These are phyloP conservation scores for Intoshia linei DNA, from an alignment of 1,140 invertebrate genomes.

Conservation along the genomic window DNA sequence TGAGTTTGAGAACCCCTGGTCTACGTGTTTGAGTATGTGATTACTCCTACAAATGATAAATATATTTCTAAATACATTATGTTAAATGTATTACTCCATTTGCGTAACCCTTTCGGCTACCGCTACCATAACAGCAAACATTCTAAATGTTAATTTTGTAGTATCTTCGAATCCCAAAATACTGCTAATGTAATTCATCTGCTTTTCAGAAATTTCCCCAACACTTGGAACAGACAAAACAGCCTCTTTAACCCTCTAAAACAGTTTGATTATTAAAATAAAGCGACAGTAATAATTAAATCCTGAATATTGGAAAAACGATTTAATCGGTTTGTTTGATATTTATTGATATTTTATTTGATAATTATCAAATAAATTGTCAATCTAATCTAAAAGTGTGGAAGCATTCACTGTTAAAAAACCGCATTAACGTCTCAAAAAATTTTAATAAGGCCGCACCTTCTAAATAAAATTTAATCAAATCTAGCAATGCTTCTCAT, in stretches of 20 bases:
- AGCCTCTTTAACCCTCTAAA: constrained; percentile 12
- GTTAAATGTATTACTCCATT: constrained; percentile 17
- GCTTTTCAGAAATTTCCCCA: constrained; percentile 13
- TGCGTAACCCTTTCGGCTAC: constrained; percentile 17
- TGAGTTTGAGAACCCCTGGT: too few species aligned
- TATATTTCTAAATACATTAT: neutral
- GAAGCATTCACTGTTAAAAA: too few species aligned
- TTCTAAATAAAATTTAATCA: too few species aligned
- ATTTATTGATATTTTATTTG: too few species aligned
- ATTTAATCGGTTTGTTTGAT: too few species aligned
- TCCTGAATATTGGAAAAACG: too few species aligned
- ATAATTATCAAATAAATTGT: too few species aligned
- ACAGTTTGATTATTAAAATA: neutral
- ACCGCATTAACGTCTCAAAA: too few species aligned
- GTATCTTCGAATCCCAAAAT: constrained; percentile 18
- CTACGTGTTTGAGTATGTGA: neutral
- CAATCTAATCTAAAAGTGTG: too few species aligned
- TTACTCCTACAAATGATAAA: neutral
- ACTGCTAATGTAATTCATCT: constrained; percentile 14
- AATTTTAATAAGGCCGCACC: too few species aligned
- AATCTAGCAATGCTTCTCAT: too few species aligned
- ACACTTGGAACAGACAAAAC: constrained; percentile 14
- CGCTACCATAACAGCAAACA: constrained; percentile 19
- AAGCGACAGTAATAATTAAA: too few species aligned
- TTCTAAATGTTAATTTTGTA: constrained; percentile 16